Conservation (phyloP, 2,888 invertebrate genomes). For the Sthenelais limicola region DNA sequence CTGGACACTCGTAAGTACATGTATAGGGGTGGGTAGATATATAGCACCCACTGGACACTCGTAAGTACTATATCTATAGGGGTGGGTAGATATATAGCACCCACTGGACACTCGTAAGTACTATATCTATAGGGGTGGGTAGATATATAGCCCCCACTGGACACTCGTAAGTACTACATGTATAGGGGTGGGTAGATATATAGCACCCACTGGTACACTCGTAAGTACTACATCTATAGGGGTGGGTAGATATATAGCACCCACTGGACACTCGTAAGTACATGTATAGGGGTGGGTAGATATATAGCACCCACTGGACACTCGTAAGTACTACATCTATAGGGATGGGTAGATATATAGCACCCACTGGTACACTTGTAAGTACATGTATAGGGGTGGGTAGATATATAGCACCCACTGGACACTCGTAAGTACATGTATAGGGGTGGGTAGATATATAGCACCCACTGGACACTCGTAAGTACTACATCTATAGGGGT, state of each 20-base stretch:
- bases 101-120: no score
- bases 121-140: no score
- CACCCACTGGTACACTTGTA: not conserved
- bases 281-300: no score
- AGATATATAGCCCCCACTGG: not conserved
- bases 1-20: constrained; percentile 3
- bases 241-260: no score
- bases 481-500: not conserved
- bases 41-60: constrained; percentile 2
- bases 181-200: not conserved
- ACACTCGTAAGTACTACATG: not conserved
- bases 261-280: no score
- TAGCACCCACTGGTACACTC: not conserved
- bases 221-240: not conserved
- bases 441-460: not conserved
- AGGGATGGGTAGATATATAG: not conserved
- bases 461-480: constrained; percentile 5
- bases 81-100: no score
- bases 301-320: not conserved
- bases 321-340: not conserved
- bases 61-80: not conserved
- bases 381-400: no score
- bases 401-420: not conserved
- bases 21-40: not conserved
- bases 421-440: not conserved